Evolutionary conservation across 2,888 invertebrate species (phyloP), one percentile per base, ranked within the genome.

Genomic region (Leucophenga maculata): DNA sequence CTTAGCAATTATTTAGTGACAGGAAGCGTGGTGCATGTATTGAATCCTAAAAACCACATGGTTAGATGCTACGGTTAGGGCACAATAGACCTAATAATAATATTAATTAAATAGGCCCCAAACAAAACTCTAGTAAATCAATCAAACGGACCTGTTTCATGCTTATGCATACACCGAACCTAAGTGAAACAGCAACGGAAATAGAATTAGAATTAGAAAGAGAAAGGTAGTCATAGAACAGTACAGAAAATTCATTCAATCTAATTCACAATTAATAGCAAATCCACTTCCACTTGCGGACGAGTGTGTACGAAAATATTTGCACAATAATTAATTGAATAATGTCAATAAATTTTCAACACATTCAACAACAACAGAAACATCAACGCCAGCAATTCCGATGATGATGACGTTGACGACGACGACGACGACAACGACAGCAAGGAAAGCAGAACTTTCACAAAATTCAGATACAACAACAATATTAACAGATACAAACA

Each of bases 281-380:
- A 85, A 84, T 84, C 79, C 80, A 74, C 78, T 79, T 75, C 77
- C 77, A 79, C 74, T 83, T 80, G 76, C 77, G 78, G 72, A 74
- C 67, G 71, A 64, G 57, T 65, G 65, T 69, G 69, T 73, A 72
- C 67, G 75, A 78, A 79, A 85, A 85, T 86, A 85, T 86, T 86
- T 86, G 79, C 83, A 86, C 85, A 85, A 85, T 85, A 86, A 86
- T 86, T 86, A 86, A 86, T 86, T 86, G 86, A 85, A 85, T 86
- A 85, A 85, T 85, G 86, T 86, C 86, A 86, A 86, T 85, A 86
- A 82, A 86, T 85, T 85, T 83, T 78, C 83, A 85, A 86, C 85
- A 85, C 85, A 86, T 83, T 84, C 72, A 74, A 71, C 69, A 72
- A 79, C 72, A 75, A 74, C 74, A 84, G 76, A 13, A 57, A 57